A percentile compares a stretch with the other conserved stretches of the same genome.
These are phyloP conservation scores for Aepyceros melampus DNA, from an alignment of 2,113 vertebrate genomes.

Conservation along the genomic window DNA sequence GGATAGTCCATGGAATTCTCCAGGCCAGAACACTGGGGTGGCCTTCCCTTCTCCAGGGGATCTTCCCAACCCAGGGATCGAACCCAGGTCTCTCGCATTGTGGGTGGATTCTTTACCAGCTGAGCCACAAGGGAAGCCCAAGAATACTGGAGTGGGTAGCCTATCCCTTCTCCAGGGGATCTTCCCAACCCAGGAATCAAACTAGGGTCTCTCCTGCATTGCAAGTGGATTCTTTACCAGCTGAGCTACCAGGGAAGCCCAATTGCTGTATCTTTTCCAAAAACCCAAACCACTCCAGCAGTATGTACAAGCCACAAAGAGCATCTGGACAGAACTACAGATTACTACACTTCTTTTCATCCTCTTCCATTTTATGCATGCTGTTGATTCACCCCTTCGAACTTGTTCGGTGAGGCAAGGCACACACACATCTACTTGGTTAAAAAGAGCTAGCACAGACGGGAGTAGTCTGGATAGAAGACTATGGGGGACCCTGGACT, in stretches of 20 bases:
- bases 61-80: background rate
- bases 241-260: background rate
- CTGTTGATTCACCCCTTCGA: background rate
- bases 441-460: background rate
- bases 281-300: background rate
- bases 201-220: background rate
- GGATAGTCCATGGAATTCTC: background rate
- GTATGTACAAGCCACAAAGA: background rate
- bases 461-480: background rate
- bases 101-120: background rate
- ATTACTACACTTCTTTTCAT: background rate
- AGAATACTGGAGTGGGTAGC: background rate
- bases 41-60: background rate
- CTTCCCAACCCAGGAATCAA: background rate
- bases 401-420: background rate
- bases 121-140: background rate
- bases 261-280: background rate
- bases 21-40: background rate
- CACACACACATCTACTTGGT: rapidly evolving
- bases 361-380: background rate
- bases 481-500: background rate
- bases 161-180: background rate
- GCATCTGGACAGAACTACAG: background rate
- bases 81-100: background rate
- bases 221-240: background rate